Base-by-base conservation (phyloP, 2,113 vertebrate species). In the Barnardius zonarius region DNA sequence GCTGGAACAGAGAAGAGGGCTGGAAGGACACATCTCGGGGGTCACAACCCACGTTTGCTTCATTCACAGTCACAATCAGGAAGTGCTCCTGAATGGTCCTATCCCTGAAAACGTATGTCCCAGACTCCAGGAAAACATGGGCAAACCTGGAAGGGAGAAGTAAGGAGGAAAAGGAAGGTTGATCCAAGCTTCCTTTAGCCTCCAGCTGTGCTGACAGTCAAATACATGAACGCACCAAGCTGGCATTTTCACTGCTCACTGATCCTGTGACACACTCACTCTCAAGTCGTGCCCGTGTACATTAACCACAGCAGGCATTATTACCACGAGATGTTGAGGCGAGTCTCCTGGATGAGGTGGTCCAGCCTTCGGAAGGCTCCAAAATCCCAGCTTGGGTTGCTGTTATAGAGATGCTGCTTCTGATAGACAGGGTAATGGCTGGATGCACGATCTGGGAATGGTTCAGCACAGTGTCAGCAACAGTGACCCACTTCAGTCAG, bases 381-480 rank as follows among this genome's bases (percentile, higher is more conserved):
- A 41, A 98, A 99, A 94, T 99, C 99, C 99, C 99, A 99, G 87
- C 96, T 55, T 5, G 98, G 98, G 90, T 99, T 99, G 95, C 97
- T 99, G 93, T 98, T 99, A 72, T 99, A 99, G 31, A 99, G 98
- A 81, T 99, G 99, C 82, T 99, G 98, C 94, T 98, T 99, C 96
- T 99, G 98, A 93, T 99, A 99, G 13, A 99, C 93, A 4, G 99
- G 99, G 78, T 99, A 99, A 83, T 99, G 99, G 90, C 99, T 99
- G 80, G 96, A 97, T 19, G 66, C 94, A 54, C 98, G 98, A 67
- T 98, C 99, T 99, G 93, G 80, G 37, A 66, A 88, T 6, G 22
- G 84, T 72, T 37, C 8, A 62, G 81, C 37, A 39, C 18, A 17
- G 51, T 1, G 9, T 88, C 82, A 95, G 83, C 33, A 62, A 17